Base-by-base conservation (phyloP, 1,140 invertebrate species). In the Lasioglossum baleicum region DNA sequence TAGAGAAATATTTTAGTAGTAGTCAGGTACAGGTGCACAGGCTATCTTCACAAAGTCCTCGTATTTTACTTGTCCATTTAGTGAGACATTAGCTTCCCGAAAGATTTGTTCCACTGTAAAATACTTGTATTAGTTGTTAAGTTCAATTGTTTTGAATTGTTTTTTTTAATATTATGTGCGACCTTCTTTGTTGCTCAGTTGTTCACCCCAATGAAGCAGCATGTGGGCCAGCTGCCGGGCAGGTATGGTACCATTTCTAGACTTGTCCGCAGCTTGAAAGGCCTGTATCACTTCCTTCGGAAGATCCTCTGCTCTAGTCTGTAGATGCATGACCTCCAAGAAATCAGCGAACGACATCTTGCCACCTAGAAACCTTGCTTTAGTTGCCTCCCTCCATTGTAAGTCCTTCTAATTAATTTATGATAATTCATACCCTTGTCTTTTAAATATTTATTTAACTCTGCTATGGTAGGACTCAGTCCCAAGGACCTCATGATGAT, bases 311-410 rank as follows among this genome's bases (percentile, higher is more conserved):
- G 96, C 96, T 90, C 93, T 95, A 89, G 90, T 98, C 91, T 99
- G 98, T 81, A 96, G 95, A 91, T 99, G 97, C 97, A 99, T 98
- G 2, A 98, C 96, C 90, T 99, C 98, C 11, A 99, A 92, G 89
- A 99, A 99, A 89, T 98, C 98, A 1, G 98, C 97, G 93, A 99
- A 99, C 4, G 97, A 96, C 95, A 99, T 98, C 92, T 97, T 97
- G 6, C 97, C 97, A 90, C 96, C 97, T 95, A 94, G 53, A 89
- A 89, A 85, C 63, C 15, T 13, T 2, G 11, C 0, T 48, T 68
- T 72, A 17, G 8, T 42, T 42, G 3, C 7, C 48, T 20, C 20
- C 0, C 35, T 3, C 2, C 2, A 11, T 31, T 8, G 10, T 22
- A 35, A 13, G n/a, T 6, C 2, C 44, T 11, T 48, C 13, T 48